phyloP scores from a whole-genome alignment of 2,113 vertebrate genomes.

The Takifugu flavidus region DNA sequence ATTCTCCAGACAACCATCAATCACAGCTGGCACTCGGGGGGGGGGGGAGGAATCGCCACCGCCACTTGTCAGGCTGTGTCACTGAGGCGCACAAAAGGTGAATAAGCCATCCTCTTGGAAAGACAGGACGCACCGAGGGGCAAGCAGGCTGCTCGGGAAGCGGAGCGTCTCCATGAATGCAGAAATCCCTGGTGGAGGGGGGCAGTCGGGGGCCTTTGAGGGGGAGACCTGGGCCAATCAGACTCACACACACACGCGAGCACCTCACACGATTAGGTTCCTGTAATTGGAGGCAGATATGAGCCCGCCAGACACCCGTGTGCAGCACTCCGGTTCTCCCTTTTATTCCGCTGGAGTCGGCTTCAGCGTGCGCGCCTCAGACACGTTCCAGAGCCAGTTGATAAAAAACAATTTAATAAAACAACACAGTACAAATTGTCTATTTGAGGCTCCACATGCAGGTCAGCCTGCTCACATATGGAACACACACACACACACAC shows the following conservation, averaged over 20 bases:
- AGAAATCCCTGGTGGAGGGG: slow-evolving; percentile 5
- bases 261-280: too few species aligned
- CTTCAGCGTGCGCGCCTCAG: too few species aligned
- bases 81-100: slow-evolving; percentile 51
- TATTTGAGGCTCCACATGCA: slow-evolving; percentile 33
- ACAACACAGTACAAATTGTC: slow-evolving; percentile 47
- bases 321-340: too few species aligned
- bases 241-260: too few species aligned
- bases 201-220: too few species aligned
- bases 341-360: too few species aligned
- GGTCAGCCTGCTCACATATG: slow-evolving; percentile 21
- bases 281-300: too few species aligned
- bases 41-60: slow-evolving; percentile 42
- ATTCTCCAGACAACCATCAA: slow-evolving; percentile 29
- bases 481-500: slow-evolving; percentile 22
- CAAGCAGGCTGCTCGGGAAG: neutral
- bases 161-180: slow-evolving; percentile 29
- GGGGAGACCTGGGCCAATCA: too few species aligned
- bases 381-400: too few species aligned
- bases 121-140: slow-evolving; percentile 22
- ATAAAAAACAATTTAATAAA: slow-evolving; percentile 52
- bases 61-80: slow-evolving; percentile 42
- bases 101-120: slow-evolving; percentile 36
- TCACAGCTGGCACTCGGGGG: slow-evolving; percentile 23
- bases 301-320: too few species aligned